These are phyloP conservation scores for crab-eating macaque (Macaca fascicularis) DNA, from an alignment of 2,113 vertebrate species.

Conservation along the genomic window T2T-MFA8v1.1 NC_088389.1:57235001-57235500, in stretches of 20 bases:
- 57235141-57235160: not conserved
- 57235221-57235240: not conserved
- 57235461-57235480: conserved; percentile 50
- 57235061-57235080: not conserved
- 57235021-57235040: conserved; percentile 14
- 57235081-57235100: not conserved
- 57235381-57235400: not conserved
- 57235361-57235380: not conserved
- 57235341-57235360: not conserved
- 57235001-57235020: not conserved
- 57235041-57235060: not conserved
- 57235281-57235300: not conserved
- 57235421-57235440: not conserved
- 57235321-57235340: not conserved
- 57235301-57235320: not conserved
- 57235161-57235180: not conserved
- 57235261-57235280: not conserved
- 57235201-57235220: not conserved
- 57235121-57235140: not conserved
- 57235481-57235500: conserved; percentile 25
- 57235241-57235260: not conserved
- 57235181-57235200: not conserved
- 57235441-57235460: conserved; percentile 28
- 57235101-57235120: not conserved
- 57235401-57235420: not conserved